Conservation (phyloP, 2,113 vertebrate genomes). For the Fulmarus glacialis region DNA sequence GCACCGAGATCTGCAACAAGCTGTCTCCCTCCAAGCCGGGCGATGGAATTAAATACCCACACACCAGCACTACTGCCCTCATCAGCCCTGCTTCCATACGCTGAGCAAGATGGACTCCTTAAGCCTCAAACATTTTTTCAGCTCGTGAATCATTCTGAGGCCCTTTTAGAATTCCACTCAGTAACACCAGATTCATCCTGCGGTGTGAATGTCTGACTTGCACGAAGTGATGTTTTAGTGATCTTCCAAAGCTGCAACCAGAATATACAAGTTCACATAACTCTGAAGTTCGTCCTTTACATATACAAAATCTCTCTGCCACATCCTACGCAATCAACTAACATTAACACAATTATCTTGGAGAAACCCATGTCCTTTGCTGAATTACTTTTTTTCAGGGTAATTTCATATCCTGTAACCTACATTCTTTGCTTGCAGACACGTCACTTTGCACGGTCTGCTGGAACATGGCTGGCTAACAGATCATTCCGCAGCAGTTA, state of each 20-base stretch:
- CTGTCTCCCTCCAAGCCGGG: accelerated
- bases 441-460: accelerated
- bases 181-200: background rate
- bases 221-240: background rate
- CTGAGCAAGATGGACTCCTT: background rate
- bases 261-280: accelerated
- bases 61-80: too few relatives aligned
- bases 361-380: background rate
- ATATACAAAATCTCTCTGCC: background rate
- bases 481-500: background rate
- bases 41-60: accelerated
- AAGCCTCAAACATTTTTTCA: background rate
- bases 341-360: background rate
- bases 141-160: background rate
- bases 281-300: background rate
- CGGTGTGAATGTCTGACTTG: background rate
- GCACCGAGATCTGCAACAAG: background rate
- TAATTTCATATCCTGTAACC: background rate
- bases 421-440: background rate
- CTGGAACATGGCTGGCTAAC: background rate
- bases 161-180: background rate
- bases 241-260: background rate
- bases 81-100: accelerated
- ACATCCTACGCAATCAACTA: background rate
- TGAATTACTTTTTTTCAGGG: background rate